phyloP scores from a whole-genome alignment of 2,113 vertebrate species.

The Nothoprocta pentlandii region DNA sequence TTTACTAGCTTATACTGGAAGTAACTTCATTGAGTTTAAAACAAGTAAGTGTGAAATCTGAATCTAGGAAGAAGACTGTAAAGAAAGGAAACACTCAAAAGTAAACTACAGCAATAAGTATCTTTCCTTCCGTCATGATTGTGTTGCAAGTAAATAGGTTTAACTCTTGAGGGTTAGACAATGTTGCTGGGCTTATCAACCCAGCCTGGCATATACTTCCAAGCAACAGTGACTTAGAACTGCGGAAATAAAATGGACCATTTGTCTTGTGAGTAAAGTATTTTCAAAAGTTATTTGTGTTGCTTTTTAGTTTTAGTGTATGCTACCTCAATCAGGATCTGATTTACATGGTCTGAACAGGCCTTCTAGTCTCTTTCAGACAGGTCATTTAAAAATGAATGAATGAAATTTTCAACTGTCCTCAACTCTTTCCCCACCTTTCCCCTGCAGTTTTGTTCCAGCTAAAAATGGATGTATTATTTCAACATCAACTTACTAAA shows the following conservation, averaged over 20 bases:
- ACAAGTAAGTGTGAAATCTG: background rate
- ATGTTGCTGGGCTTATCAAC: background rate
- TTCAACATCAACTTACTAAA: background rate
- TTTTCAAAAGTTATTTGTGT: background rate
- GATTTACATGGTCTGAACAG: background rate
- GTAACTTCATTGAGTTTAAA: background rate
- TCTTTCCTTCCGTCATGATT: background rate
- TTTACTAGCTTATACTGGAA: rapidly evolving
- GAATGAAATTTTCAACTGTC: background rate
- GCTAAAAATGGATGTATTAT: background rate
- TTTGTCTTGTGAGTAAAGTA: background rate
- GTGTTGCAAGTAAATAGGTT: background rate
- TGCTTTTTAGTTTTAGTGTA: background rate
- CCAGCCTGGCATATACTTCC: background rate
- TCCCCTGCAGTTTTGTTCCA: background rate
- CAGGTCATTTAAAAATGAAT: background rate
- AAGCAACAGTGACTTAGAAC: background rate
- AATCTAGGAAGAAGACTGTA: background rate
- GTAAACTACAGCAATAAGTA: background rate
- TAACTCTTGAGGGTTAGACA: background rate
- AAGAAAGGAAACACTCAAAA: background rate
- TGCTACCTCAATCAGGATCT: background rate
- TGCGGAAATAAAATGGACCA: background rate
- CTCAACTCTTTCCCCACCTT: background rate
- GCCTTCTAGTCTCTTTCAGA: background rate